Conservation (phyloP, 2,113 vertebrate genomes). For the Natator depressus region DNA sequence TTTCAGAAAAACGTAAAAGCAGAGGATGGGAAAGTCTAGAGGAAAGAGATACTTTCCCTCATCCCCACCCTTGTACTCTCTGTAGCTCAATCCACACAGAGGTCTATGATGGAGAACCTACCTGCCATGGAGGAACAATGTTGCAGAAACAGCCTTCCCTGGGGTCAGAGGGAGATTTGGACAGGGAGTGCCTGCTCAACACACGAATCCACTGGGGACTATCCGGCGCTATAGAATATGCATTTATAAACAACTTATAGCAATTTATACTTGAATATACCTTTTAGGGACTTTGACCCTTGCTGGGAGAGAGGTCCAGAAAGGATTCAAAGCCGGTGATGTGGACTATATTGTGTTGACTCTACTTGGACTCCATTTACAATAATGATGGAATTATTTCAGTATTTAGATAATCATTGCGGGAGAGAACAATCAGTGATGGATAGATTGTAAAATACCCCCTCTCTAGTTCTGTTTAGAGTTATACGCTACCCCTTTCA, state of each 20-base stretch:
- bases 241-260: background rate
- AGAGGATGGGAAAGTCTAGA: background rate
- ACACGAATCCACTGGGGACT: accelerated
- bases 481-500: background rate
- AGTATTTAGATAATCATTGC: background rate
- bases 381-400: background rate
- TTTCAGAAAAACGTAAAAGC: background rate
- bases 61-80: background rate
- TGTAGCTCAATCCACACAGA: background rate
- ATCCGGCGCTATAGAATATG: background rate
- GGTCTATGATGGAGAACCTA: background rate
- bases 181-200: background rate
- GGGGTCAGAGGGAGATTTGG: background rate
- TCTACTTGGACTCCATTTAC: background rate
- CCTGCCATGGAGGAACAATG: background rate
- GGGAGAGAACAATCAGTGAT: background rate
- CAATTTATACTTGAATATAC: background rate
- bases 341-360: background rate
- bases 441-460: background rate
- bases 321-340: background rate
- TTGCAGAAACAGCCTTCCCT: background rate
- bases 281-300: background rate
- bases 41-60: background rate
- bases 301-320: background rate
- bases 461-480: background rate